Conservation (phyloP, 2,888 invertebrate genomes). For the Andrena bicolor region DNA sequence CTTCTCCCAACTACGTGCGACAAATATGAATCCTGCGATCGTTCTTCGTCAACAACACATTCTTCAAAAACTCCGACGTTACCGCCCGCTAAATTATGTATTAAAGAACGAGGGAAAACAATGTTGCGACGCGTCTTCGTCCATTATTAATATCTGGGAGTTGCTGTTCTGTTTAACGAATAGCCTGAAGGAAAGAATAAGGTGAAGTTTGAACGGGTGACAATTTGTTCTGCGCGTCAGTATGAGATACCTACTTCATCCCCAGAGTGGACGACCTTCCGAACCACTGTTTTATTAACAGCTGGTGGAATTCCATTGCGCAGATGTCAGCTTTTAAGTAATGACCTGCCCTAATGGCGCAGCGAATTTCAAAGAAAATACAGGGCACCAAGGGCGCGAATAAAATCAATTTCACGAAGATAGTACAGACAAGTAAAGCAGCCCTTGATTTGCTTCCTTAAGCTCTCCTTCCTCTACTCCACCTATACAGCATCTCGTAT, state of each 20-base stretch:
- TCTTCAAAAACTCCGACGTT: too few relatives aligned
- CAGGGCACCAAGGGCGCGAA: neutral
- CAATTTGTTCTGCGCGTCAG: too few relatives aligned
- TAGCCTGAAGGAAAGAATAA: neutral
- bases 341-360: neutral
- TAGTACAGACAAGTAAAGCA: neutral
- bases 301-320: neutral
- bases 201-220: neutral
- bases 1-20: neutral
- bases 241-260: neutral
- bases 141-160: neutral
- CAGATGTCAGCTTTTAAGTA: neutral
- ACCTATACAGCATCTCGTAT: neutral
- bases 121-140: neutral
- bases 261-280: neutral
- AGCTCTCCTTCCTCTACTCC: neutral
- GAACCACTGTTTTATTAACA: neutral
- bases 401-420: constrained; percentile 4
- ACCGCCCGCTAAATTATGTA: neutral
- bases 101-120: neutral
- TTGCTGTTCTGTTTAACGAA: neutral
- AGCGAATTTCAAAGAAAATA: neutral
- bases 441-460: neutral
- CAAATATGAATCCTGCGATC: neutral
- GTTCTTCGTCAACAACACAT: too few relatives aligned